phyloP scores from a whole-genome alignment of 2,888 invertebrate species.

The Apotomis betuletana region DNA sequence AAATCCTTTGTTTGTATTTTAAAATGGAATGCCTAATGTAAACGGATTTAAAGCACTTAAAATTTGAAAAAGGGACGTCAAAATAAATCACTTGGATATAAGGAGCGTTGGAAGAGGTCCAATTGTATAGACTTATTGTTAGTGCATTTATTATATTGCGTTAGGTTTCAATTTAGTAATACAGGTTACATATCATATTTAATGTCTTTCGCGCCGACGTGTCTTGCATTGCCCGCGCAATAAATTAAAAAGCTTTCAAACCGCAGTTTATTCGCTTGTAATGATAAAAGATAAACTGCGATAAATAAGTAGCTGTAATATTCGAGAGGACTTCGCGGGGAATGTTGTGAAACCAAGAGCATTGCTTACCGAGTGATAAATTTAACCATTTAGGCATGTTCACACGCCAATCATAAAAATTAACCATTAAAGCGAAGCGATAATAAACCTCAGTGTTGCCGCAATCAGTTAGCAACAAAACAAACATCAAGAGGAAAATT shows the following conservation, averaged over 20 bases:
- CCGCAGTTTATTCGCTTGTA: constrained; percentile 26
- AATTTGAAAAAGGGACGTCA: constrained; percentile 58
- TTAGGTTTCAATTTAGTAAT: constrained; percentile 38
- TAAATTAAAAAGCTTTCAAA: constrained; percentile 41
- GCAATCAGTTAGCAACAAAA: constrained; percentile 55
- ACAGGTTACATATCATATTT: constrained; percentile 27
- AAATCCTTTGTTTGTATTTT: constrained; percentile 66
- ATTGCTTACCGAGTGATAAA: constrained; percentile 46
- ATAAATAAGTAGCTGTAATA: constrained; percentile 26
- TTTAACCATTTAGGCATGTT: constrained; percentile 62
- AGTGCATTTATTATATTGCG: constrained; percentile 22
- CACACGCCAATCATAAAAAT: constrained; percentile 74
- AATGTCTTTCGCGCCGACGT: constrained; percentile 21
- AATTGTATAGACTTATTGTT: constrained; percentile 38
- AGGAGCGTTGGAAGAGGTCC: constrained; percentile 31
- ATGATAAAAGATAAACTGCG: constrained; percentile 28
- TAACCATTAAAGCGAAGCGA: constrained; percentile 64
- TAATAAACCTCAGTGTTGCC: constrained; percentile 56
- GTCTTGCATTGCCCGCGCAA: constrained; percentile 5
- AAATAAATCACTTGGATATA: constrained; percentile 51
- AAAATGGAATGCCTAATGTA: constrained; percentile 43
- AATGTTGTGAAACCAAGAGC: constrained; percentile 38
- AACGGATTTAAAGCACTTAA: constrained; percentile 46
- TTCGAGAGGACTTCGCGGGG: constrained; percentile 9
- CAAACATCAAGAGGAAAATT: constrained; percentile 60